These are phyloP conservation scores for Cyprinodon variegatus DNA, from an alignment of 2,113 vertebrate genomes.

Conservation along the genomic window DNA sequence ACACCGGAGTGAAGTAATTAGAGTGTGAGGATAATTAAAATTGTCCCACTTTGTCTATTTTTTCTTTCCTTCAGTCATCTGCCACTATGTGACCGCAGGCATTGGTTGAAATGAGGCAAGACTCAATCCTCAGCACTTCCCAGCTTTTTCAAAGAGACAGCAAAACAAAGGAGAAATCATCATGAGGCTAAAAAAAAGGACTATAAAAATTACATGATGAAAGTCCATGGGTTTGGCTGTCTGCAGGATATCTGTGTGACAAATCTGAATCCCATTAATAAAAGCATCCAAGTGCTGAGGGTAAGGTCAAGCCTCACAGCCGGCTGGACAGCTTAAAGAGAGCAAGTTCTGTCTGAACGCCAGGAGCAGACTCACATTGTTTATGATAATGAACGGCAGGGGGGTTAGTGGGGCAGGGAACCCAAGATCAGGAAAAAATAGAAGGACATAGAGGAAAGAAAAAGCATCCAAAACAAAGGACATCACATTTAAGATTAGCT, in stretches of 20 bases:
- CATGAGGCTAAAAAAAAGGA: background rate
- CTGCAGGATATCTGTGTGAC: slow-evolving; percentile 7
- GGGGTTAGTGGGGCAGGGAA: slow-evolving; percentile 24
- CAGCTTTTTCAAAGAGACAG: slow-evolving; percentile 3
- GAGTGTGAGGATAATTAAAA: slow-evolving; percentile 76
- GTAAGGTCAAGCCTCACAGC: slow-evolving; percentile 43
- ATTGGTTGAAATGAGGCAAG: slow-evolving; percentile 55
- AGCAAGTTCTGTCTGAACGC: slow-evolving; percentile 30
- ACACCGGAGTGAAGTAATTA: slow-evolving; percentile 74
- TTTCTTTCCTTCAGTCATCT: slow-evolving; percentile 25
- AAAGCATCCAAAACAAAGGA: slow-evolving; percentile 36
- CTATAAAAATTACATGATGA: background rate
- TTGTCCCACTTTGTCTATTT: slow-evolving; percentile 62
- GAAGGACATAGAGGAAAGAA: slow-evolving; percentile 27
- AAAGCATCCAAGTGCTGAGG: slow-evolving; percentile 32
- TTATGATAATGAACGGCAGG: slow-evolving; percentile 62
- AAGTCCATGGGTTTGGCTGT: slow-evolving; percentile 6
- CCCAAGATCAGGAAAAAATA: slow-evolving; percentile 44
- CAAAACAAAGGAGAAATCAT: slow-evolving; percentile 32
- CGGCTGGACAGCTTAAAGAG: slow-evolving; percentile 23
- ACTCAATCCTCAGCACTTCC: slow-evolving; percentile 11
- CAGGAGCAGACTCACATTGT: slow-evolving; percentile 50
- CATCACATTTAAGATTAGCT: slow-evolving; percentile 12
- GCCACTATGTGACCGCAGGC: slow-evolving; percentile 47
- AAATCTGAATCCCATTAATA: slow-evolving; percentile 17